phyloP scores from a whole-genome alignment of 2,888 invertebrate species.

The Lissonota sp. region DNA sequence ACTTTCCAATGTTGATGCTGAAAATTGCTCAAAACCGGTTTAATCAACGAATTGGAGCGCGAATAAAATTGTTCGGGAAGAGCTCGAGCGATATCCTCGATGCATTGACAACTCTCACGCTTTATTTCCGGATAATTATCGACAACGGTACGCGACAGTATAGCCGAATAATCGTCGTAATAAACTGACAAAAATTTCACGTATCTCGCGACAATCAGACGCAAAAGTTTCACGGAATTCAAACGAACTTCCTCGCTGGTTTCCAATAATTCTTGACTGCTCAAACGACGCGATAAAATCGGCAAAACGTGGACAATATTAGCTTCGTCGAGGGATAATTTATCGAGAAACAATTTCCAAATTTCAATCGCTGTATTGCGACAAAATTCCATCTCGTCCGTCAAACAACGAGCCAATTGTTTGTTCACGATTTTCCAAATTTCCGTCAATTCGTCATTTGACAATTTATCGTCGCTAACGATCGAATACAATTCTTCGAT shows the following conservation, averaged over 20 bases:
- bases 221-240: slow-evolving; percentile 88
- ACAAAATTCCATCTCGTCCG: slow-evolving; percentile 88
- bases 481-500: slow-evolving; percentile 85
- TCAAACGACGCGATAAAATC: slow-evolving; percentile 90
- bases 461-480: slow-evolving; percentile 80
- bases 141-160: slow-evolving; percentile 89
- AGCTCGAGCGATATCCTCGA: slow-evolving; percentile 87
- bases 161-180: slow-evolving; percentile 90
- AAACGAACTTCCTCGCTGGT: slow-evolving; percentile 93
- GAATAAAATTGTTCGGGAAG: slow-evolving; percentile 90
- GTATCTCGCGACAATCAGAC: slow-evolving; percentile 88
- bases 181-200: slow-evolving; percentile 87
- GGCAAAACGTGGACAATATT: slow-evolving; percentile 91
- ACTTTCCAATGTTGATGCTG: slow-evolving; percentile 94
- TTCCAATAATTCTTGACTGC: slow-evolving; percentile 89
- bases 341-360: slow-evolving; percentile 85
- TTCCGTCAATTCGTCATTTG: slow-evolving; percentile 82
- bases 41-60: slow-evolving; percentile 90
- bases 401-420: slow-evolving; percentile 83
- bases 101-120: slow-evolving; percentile 90
- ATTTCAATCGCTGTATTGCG: slow-evolving; percentile 86
- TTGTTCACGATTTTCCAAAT: slow-evolving; percentile 84
- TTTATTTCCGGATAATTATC: slow-evolving; percentile 94
- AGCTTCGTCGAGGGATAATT: slow-evolving; percentile 88
- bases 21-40: slow-evolving; percentile 90